Base-by-base conservation (phyloP, 2,797 vertebrate genomes). In the Lepus oiostolus region DNA sequence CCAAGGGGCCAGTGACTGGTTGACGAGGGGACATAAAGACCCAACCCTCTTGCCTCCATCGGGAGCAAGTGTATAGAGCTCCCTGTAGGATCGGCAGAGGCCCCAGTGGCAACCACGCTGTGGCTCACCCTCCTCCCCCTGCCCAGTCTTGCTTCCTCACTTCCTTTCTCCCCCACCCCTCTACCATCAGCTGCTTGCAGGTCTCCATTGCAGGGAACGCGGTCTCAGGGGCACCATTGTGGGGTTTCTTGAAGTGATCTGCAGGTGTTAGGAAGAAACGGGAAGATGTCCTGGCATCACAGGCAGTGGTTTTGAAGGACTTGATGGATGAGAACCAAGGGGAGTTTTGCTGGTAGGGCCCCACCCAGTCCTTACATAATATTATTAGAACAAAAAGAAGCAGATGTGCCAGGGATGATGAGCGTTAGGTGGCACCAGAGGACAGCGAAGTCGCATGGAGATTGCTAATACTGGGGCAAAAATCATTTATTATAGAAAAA, bases 391-490 rank as follows among this genome's bases (percentile, higher is more conserved):
- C 28, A 62, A 32, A 16, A 89, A 80, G 83, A 81, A 81, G 42
- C 32, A 72, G 14, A 80, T 68, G 17, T 93, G 62, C 50, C 60
- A 35, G 92, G 85, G 58, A 68, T 60, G 58, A 86, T 76, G 85
- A 62, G 88, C 84, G 0, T 90, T 96, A 96, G 96, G 82, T 95
- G 97, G 95, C 97, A 93, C 87, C 62, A 97, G 93, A 96, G 95
- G 83, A 93, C 94, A 96, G 67, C n/a, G 58, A 94, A 96, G 74
- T 94, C 65, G 76, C 81, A 35, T 6, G 0, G 35, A 95, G 67
- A 74, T 71, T 50, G n/a, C 77, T 72, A 74, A 35, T 67, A 68
- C 28, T 52, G 77, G 17, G 42, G 13, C 16, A 30, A 60, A 62
- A 35, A 35, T 71, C 5, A 52, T 85, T 54, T 60, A 82, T 85